Base-by-base conservation (phyloP, 1,140 invertebrate genomes). In the Drosophila fuyamai region DNA sequence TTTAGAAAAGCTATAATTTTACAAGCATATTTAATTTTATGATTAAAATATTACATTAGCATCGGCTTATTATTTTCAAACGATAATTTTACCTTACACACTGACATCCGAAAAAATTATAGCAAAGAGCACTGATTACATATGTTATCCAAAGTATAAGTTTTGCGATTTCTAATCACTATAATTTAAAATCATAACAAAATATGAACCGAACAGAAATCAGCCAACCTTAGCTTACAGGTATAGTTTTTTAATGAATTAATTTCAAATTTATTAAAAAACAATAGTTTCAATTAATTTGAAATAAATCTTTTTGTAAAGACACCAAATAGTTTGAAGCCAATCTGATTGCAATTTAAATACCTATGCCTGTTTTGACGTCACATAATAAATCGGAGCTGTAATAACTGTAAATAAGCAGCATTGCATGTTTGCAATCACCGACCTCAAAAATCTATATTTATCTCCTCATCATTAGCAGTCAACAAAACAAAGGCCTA, bases 371-470 rank as follows among this genome's bases (percentile, higher is more conserved):
- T 16, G n/a, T 16, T 70, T 23, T 68, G 48, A 71, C 67, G 67
- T 71, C 67, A 71, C 50, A 47, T 5, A 12, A 13, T 50, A 55
- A 70, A 32, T 56, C 12, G 43, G 35, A 18, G 36, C 36, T 41
- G 50, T 84, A 63, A 60, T 76, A 83, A 60, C 65, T 72, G 65
- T 63, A 70, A 74, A 54, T 71, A 57, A 47, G 61, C 62, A 40
- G 59, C 66, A 59, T 84, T 47, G 68, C 82, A 85, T 77, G 81
- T 65, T 40, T 32, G 23, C 57, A 75, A 79, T 75, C 63, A 41
- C 29, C 58, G 62, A 40, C 29, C 65, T 53, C 66, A 67, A 65
- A 80, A 77, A 84, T 76, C 76, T 84, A 85, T 84, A 84, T 79
- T 84, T 76, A 79, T 74, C 76, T 60, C 71, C 59, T 60, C 50